A percentile compares a stretch with the other conserved stretches of the same genome.
Conservation (phyloP, 37 sponge, comb jelly and placozoan species). For the Cliona cf. orientalis region DNA sequence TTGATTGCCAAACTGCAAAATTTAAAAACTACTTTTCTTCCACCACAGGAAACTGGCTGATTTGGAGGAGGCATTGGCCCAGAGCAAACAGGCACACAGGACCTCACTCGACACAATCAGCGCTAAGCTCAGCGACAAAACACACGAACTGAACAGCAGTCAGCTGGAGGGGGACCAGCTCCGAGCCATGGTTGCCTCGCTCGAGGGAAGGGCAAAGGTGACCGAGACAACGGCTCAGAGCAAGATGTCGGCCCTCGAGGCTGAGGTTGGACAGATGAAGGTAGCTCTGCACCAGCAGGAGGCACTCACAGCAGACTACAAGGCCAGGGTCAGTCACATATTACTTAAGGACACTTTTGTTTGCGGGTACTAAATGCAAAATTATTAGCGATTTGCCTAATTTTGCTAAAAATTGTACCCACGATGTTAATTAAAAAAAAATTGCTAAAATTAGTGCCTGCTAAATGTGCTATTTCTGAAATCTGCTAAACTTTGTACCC, state of each 20-base stretch:
- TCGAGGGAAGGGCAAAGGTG: slow-evolving; percentile 38
- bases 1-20: too few relatives aligned
- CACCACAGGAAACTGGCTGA: slow-evolving; percentile 53
- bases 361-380: too few relatives aligned
- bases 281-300: slow-evolving; percentile 57
- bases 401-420: too few relatives aligned
- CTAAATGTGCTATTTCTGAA: too few relatives aligned
- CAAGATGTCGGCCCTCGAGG: slow-evolving; percentile 42
- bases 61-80: slow-evolving; percentile 18
- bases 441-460: too few relatives aligned
- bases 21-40: too few relatives aligned
- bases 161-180: slow-evolving; percentile 66
- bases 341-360: background rate
- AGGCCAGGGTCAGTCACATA: slow-evolving; percentile 28
- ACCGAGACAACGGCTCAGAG: background rate
- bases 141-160: slow-evolving; percentile 41
- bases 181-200: slow-evolving; percentile 13
- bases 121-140: slow-evolving; percentile 53
- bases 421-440: too few relatives aligned
- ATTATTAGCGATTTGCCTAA: too few relatives aligned
- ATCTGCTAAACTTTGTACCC: too few relatives aligned
- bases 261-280: slow-evolving; percentile 52
- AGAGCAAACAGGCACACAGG: slow-evolving; percentile 8
- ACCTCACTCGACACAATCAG: slow-evolving; percentile 33
- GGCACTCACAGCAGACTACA: slow-evolving; percentile 60